A percentile compares a stretch with the other conserved stretches of the same genome.
Conservation (phyloP, 2,888 invertebrate genomes). For the Neoascia interrupta region DNA sequence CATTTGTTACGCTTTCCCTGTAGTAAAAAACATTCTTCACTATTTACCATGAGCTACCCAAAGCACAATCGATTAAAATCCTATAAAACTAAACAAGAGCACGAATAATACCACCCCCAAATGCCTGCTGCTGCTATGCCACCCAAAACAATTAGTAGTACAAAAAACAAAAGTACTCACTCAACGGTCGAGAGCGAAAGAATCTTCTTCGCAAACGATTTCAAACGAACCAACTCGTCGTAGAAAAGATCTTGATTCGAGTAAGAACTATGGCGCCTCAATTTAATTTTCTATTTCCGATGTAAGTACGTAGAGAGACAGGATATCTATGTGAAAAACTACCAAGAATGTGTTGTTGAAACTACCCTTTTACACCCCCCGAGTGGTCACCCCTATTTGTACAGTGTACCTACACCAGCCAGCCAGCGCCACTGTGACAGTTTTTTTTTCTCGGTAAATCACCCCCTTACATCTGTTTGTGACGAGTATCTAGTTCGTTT, state of each 20-base stretch:
- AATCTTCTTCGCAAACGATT: slow-evolving; percentile 11
- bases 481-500: slow-evolving; percentile 1
- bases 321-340: background rate
- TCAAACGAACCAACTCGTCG: slow-evolving; percentile 56
- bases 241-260: slow-evolving; percentile 57
- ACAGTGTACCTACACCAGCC: too few relatives aligned
- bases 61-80: slow-evolving; percentile 61
- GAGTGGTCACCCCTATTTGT: slow-evolving; percentile 18
- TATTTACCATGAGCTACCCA: too few relatives aligned
- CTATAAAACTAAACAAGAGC: slow-evolving; percentile 53
- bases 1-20: too few relatives aligned
- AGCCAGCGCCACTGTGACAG: slow-evolving; percentile 25
- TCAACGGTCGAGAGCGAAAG: background rate
- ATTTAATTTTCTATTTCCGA: slow-evolving; percentile 68
- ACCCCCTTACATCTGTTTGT: slow-evolving; percentile 32
- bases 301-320: slow-evolving; percentile 35
- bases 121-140: background rate
- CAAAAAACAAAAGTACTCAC: too few relatives aligned
- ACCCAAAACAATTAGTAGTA: too few relatives aligned
- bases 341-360: background rate
- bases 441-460: background rate
- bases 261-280: slow-evolving; percentile 68
- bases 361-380: slow-evolving; percentile 20
- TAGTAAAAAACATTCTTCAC: too few relatives aligned
- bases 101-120: slow-evolving; percentile 36